A percentile compares a stretch with the other conserved stretches of the same genome.
These are phyloP conservation scores for Pediacus dermestoides DNA, from an alignment of 2,888 invertebrate genomes.

Conservation along the genomic window DNA sequence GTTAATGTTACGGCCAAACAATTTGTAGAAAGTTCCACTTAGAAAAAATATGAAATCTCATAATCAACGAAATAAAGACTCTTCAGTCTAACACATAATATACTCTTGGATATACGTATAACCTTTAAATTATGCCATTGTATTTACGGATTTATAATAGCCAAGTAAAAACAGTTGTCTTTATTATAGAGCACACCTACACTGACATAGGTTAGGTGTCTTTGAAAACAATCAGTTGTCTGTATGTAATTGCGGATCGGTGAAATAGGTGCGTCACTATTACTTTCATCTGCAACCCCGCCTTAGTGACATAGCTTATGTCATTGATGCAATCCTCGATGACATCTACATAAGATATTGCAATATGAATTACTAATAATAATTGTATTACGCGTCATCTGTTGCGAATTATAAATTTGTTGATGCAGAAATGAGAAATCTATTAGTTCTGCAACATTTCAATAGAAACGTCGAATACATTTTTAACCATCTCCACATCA, in stretches of 20 bases:
- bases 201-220: neutral
- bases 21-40: too few species aligned
- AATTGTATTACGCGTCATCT: conserved; percentile 24
- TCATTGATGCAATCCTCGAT: conserved; percentile 23
- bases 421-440: neutral
- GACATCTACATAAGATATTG: conserved; percentile 26
- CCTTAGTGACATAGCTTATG: conserved; percentile 22
- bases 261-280: conserved; percentile 5
- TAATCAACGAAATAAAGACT: too few species aligned
- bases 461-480: too few species aligned
- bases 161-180: conserved; percentile 3
- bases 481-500: too few species aligned
- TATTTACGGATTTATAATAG: too few species aligned
- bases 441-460: too few species aligned
- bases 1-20: too few species aligned
- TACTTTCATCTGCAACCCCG: conserved; percentile 19
- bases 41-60: too few species aligned
- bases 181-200: conserved; percentile 3
- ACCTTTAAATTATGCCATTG: too few species aligned
- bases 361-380: conserved; percentile 22
- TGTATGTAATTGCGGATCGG: too few species aligned
- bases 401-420: conserved; percentile 4
- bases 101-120: too few species aligned
- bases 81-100: too few species aligned
- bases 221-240: conserved; percentile 1